Evolutionary conservation across 1,140 invertebrate genomes (phyloP), one percentile per base, ranked within the genome.

Genomic region (Listronotus oregonensis): DNA sequence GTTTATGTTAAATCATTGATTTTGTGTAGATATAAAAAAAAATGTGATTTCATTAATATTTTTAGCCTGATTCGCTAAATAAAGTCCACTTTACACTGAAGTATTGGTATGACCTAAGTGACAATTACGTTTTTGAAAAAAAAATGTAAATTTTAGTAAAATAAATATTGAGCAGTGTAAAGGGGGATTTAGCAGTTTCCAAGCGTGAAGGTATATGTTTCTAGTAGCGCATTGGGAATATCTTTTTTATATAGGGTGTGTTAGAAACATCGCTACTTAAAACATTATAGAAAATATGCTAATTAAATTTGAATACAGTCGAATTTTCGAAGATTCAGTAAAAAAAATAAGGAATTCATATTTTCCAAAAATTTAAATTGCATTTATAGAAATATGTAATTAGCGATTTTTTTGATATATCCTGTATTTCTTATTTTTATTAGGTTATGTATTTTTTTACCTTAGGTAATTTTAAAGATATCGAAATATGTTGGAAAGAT

Each of bases 401-500:
- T 27, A 27, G 21, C 21, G 21, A 27, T 27, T 5, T 5, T 27
- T 27, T 27, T 27, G 5, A 5, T 27, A 27, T 27, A 27, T 27
- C 5, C 21, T 27, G 21, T 27, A 27, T 27, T 27, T 27, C 1
- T 27, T 27, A 27, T 5, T 27, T 27, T 27, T 27, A 39, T 44
- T 63, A 60, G 64, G 40, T 47, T 61, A 60, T 66, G 18, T 66
- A 66, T 58, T 67, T 64, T 69, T 64, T 69, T 70, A 67, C 37
- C 18, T 64, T 58, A 66, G 51, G 60, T 63, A 44, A 63, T 63
- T 65, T 66, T 57, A 39, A 54, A 60, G 68, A 70, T 70, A 70
- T 70, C 68, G 37, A 66, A 58, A 70, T 70, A 70, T 70, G 68
- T 70, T 70, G 61, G 63, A 55, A 66, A 50, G 64, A 70, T 70